Evolutionary conservation across 2,888 invertebrate genomes (phyloP), one percentile per base, ranked within the genome.

Genomic region (Brachycybe producta): DNA sequence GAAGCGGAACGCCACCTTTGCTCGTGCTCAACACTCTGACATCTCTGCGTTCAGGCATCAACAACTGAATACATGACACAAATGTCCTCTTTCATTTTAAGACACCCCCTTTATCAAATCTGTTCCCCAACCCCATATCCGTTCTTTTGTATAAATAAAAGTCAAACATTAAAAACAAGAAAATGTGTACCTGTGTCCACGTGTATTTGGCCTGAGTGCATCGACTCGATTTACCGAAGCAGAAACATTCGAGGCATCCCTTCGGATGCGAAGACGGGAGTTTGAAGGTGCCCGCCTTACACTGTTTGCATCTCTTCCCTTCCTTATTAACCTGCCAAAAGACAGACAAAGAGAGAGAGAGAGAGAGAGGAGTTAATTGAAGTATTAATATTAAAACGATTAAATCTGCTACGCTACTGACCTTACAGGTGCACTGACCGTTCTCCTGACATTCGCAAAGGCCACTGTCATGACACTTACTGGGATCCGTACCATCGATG

Each of bases 241-340:
- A 98, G 74, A 92, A 97, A 67, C 97, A 98, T 52, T 82, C 79
- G 1, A 88, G 88, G 67, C 97, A 98, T 5, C 97, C 97, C 48
- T 77, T 76, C 2, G 82, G 78, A 67, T 85, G 88, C 39, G 78
- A 75, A 0, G 68, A 68, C 0, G 84, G 77, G 23, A 97, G 69
- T 0, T 91, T 88, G 67, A 95, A 97, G 0, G 88, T 84, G 19
- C 86, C 84, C 35, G 79, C 75, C 57, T 78, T 77, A 68, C 97
- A 98, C 15, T 72, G 68, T 62, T 84, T 78, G 65, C 97, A 98
- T 58, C 82, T 81, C 42, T 77, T 75, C 0, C 95, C 95, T 5
- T 78, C 75, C 0, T 82, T 90, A 60, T 90, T 80, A 51, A 77
- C 75, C 85, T 86, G 65, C 0, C n/a, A n/a, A n/a, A n/a, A n/a